A percentile compares a stretch with the other conserved stretches of the same genome.
These are phyloP conservation scores for Neodontobutis hainanensis DNA, from an alignment of 2,113 vertebrate genomes.

Conservation along the genomic window DNA sequence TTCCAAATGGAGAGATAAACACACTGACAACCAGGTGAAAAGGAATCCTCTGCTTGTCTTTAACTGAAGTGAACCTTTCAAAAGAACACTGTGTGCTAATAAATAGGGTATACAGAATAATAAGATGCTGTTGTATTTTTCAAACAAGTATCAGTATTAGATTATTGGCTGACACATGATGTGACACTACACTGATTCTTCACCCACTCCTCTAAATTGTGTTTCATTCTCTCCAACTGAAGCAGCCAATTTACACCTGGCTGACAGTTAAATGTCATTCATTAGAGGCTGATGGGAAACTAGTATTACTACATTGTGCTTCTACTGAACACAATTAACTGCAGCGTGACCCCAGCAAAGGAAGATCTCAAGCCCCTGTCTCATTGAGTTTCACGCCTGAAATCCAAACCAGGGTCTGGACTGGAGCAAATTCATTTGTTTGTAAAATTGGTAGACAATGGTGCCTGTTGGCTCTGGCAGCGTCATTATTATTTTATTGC, in stretches of 20 bases:
- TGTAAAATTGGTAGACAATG: too few species aligned
- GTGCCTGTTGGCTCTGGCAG: too few species aligned
- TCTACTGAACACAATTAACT: background rate
- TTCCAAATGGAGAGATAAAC: slow-evolving; percentile 6
- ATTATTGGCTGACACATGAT: background rate
- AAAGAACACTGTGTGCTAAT: background rate
- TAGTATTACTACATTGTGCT: background rate
- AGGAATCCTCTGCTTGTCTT: background rate
- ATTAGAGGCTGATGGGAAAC: background rate
- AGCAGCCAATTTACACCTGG: background rate
- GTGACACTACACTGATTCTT: background rate
- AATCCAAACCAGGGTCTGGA: too few species aligned
- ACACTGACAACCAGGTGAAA: background rate
- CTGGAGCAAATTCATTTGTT: too few species aligned
- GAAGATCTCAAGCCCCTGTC: background rate
- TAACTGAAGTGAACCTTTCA: too few species aligned
- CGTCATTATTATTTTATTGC: too few species aligned
- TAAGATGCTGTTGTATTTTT: background rate
- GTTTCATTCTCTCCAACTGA: background rate
- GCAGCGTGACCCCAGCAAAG: background rate
- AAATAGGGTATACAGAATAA: background rate
- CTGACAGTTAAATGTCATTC: slow-evolving; percentile 10
- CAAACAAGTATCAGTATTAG: background rate
- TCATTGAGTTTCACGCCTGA: background rate
- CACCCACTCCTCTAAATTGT: background rate